These are phyloP conservation scores for Perdita meconis DNA, from an alignment of 2,888 invertebrate species.

Conservation along the genomic window DNA sequence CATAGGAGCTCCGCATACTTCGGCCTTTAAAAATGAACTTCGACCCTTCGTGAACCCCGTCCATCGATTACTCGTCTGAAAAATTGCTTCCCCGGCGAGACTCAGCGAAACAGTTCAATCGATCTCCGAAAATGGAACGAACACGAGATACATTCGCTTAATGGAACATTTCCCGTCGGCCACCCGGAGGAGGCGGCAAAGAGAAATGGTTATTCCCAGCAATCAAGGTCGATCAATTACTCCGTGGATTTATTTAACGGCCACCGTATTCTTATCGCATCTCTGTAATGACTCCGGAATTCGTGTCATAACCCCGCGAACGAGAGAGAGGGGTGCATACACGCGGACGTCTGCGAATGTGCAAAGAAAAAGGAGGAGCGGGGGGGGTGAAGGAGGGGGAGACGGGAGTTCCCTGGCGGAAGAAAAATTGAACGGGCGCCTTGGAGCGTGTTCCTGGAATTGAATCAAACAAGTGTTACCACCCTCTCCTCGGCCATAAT, in stretches of 20 bases:
- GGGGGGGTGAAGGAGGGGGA: too few relatives aligned
- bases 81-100: not conserved
- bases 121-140: slow-evolving; percentile 2
- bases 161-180: not conserved
- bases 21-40: too few relatives aligned
- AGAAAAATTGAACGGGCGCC: slow-evolving; percentile 78
- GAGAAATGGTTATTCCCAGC: slow-evolving; percentile 11
- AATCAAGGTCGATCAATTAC: slow-evolving; percentile 33
- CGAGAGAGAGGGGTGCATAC: slow-evolving; percentile 4
- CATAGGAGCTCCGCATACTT: too few relatives aligned
- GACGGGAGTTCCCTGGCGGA: slow-evolving; percentile 57
- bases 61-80: not conserved
- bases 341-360: too few relatives aligned
- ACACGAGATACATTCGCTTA: not conserved
- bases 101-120: not conserved
- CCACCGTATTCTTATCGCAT: slow-evolving; percentile 32
- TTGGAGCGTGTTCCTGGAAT: slow-evolving; percentile 77
- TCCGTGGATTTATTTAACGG: slow-evolving; percentile 8
- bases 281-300: slow-evolving; percentile 43
- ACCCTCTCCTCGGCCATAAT: slow-evolving; percentile 77
- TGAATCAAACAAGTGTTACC: slow-evolving; percentile 82
- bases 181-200: not conserved
- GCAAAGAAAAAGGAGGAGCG: too few relatives aligned
- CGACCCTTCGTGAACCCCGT: too few relatives aligned
- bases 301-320: slow-evolving; percentile 36